Evolutionary conservation across 2,113 vertebrate species (phyloP), one percentile per base, ranked within the genome.

Genomic region (Lepidothrix coronata): DNA sequence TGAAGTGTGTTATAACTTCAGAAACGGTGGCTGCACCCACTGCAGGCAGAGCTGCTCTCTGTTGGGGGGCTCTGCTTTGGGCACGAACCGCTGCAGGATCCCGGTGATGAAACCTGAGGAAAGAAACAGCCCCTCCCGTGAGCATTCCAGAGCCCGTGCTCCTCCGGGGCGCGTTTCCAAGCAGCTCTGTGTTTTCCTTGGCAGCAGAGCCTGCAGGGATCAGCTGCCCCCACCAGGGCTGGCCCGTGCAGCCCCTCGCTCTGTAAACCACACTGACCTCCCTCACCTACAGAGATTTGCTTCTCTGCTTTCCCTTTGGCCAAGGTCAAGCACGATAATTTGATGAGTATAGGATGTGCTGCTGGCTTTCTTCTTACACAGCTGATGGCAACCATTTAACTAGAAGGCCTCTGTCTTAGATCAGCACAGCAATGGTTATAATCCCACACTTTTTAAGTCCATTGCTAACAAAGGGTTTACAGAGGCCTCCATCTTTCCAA

Each of bases 241-340:
- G 25, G 52, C 41, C 39, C 0, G 0, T 0, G 8, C 14, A 6
- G 19, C 7, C 19, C 63, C 16, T 48, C 5, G 0, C 28, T 74
- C 63, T 4, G 1, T 3, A 49, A 62, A 23, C 63, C 85, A 5
- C 30, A 4, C 33, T 54, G 28, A 25, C 1, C 21, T 51, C 57
- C 44, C 66, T 51, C 5, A 2, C 62, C 48, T 57, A 2, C 1
- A 41, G 39, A 39, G 0, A 1, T 49, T 46, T 37, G 37, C 43
- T 58, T 25, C 81, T 54, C 48, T 8, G 0, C n/a, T 74, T 77
- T 30, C 43, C n/a, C 57, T 49, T 41, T 9, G 59, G 37, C 63
- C 91, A 51, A 77, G 73, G 76, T 74, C 91, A 91, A 54, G 49
- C 23, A 11, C 31, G 11, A 6, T 28, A 13, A 70, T 44, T 54